Percentiles rank a stretch among this genome's conserved stretches.
Conservation (phyloP, 1,140 invertebrate species). For the Ectropis grisescens region DNA sequence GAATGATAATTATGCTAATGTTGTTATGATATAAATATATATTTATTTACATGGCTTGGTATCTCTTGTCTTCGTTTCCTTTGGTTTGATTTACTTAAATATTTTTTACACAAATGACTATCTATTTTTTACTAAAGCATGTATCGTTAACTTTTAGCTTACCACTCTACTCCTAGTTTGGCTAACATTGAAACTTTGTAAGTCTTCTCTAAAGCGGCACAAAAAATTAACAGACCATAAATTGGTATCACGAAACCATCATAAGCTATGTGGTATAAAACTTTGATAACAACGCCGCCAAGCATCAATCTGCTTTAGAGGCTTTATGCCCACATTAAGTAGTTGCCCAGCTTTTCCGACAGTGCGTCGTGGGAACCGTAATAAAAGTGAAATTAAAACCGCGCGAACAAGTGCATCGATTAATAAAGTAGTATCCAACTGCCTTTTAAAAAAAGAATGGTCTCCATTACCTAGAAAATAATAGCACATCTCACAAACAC, state of each 20-base stretch:
- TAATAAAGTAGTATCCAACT: constrained; percentile 31
- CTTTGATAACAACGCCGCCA: constrained; percentile 17
- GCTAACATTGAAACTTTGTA: constrained; percentile 28
- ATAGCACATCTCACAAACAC: constrained; percentile 67
- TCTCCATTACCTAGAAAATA: constrained; percentile 65
- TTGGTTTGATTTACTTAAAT: no score
- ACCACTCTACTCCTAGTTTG: no score
- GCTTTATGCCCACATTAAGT: constrained; percentile 2
- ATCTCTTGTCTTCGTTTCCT: no score
- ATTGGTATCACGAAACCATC: constrained; percentile 29
- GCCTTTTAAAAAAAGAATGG: constrained; percentile 41
- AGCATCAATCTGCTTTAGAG: constrained; percentile 5
- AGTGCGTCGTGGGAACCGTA: constrained; percentile 16
- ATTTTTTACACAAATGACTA: no score
- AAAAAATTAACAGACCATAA: constrained; percentile 57
- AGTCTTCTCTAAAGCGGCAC: constrained; percentile 46
- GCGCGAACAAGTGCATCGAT: constrained; percentile 23
- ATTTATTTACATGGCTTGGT: no score
- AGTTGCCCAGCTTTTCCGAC: constrained; percentile 11
- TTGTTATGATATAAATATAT: no score
- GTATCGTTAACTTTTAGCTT: no score
- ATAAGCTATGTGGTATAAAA: constrained; percentile 25
- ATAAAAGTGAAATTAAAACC: constrained; percentile 22
- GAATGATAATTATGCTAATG: no score
- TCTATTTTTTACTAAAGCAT: no score